A percentile compares a stretch with the other conserved stretches of the same genome.
phyloP scores from a whole-genome alignment of 92 coral and sea anemone genomes.

The Porites cylindrica region DNA sequence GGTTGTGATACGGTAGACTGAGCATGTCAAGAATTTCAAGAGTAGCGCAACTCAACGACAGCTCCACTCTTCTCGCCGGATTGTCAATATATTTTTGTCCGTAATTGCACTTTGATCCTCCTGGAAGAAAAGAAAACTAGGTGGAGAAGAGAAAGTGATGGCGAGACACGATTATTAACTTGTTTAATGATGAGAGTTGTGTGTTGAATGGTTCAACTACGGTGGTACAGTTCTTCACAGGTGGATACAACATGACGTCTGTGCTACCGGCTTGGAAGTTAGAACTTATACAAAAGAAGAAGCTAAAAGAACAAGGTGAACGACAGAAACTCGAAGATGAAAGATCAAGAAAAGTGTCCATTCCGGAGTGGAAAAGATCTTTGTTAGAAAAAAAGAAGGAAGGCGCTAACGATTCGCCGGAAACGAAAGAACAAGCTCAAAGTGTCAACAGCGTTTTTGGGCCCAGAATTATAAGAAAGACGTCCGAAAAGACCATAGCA shows the following conservation, averaged over 20 bases:
- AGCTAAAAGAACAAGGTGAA: slow-evolving; percentile 74
- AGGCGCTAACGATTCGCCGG: slow-evolving; percentile 43
- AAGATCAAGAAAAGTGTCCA: slow-evolving; percentile 44
- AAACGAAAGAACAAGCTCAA: slow-evolving; percentile 43
- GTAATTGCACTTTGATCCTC: slow-evolving; percentile 4
- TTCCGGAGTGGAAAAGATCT: slow-evolving; percentile 89
- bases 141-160: not conserved
- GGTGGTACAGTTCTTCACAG: not conserved
- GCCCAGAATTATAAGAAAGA: slow-evolving; percentile 27
- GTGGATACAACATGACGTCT: slow-evolving; percentile 68
- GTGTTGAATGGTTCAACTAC: not conserved
- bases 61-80: not conserved
- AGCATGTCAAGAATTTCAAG: slow-evolving; percentile 31
- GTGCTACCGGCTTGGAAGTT: slow-evolving; percentile 91
- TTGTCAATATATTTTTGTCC: not conserved
- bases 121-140: not conserved
- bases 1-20: not conserved
- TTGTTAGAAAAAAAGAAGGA: slow-evolving; percentile 74
- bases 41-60: not conserved
- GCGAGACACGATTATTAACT: not conserved
- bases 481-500: slow-evolving; percentile 16
- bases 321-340: slow-evolving; percentile 64
- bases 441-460: slow-evolving; percentile 60
- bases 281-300: slow-evolving; percentile 87
- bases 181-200: slow-evolving; percentile 6